These are phyloP conservation scores for Amphipyra tragopoginis DNA, from an alignment of 2,888 invertebrate species.

Conservation along the genomic window DNA sequence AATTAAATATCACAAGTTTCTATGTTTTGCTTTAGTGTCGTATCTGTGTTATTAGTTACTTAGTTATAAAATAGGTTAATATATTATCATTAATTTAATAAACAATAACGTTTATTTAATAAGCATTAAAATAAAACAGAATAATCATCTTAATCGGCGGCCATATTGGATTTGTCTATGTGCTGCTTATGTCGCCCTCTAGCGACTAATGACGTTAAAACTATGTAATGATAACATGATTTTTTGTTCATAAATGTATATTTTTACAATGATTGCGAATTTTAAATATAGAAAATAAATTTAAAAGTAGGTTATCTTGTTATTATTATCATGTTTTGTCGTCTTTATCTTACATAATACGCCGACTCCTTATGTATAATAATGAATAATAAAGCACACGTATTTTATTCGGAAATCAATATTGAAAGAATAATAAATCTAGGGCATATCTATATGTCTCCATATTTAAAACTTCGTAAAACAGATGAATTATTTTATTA, in stretches of 20 bases:
- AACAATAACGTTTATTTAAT: slow-evolving; percentile 6
- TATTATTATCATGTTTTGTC: slow-evolving; percentile 55
- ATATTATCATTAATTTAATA: background rate
- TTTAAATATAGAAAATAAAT: slow-evolving; percentile 28
- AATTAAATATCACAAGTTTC: slow-evolving; percentile 1
- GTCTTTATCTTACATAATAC: slow-evolving; percentile 48
- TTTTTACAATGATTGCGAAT: slow-evolving; percentile 30
- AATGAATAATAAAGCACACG: slow-evolving; percentile 32
- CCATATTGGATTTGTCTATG: slow-evolving; percentile 78
- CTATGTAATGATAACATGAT: slow-evolving; percentile 30
- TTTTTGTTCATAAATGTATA: slow-evolving; percentile 19
- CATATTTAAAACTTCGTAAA: background rate
- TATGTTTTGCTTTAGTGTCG: slow-evolving; percentile 18
- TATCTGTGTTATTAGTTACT: slow-evolving; percentile 19
- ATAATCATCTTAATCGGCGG: slow-evolving; percentile 56
- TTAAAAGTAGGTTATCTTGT: slow-evolving; percentile 63
- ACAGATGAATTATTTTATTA: too few relatives aligned
- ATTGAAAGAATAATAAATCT: slow-evolving; percentile 1
- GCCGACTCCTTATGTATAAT: slow-evolving; percentile 8
- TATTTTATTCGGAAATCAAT: background rate
- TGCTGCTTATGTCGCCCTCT: slow-evolving; percentile 70
- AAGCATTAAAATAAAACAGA: background rate
- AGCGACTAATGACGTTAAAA: slow-evolving; percentile 41
- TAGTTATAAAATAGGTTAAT: background rate
- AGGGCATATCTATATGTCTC: background rate